Evolutionary conservation across 2,888 invertebrate species (phyloP).

Genomic region (Oscheius sp.): DNA sequence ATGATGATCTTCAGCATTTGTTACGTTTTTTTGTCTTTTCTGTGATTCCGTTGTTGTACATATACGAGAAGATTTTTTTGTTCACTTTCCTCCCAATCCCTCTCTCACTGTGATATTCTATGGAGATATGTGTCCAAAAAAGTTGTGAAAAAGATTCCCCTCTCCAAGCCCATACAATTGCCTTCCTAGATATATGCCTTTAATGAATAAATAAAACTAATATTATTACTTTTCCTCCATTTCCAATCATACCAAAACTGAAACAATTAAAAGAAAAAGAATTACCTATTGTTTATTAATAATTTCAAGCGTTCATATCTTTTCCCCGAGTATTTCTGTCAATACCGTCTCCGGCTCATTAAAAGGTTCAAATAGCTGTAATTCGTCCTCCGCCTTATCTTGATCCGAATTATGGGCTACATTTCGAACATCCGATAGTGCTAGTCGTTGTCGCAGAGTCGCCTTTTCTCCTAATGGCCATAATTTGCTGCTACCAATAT

Average conservation of each 20-base stretch:
- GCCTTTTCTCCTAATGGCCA: constrained; percentile 36
- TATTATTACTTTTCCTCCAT: not conserved
- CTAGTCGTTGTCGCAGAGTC: constrained; percentile 84
- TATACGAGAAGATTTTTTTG: no score
- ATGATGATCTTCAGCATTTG: constrained; percentile 26
- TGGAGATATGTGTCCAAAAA: no score
- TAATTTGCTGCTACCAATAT: constrained; percentile 45
- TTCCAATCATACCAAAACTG: not conserved
- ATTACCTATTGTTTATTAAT: not conserved
- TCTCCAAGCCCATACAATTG: constrained; percentile 14
- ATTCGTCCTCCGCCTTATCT: constrained; percentile 33
- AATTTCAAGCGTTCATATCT: not conserved
- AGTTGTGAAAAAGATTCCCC: not conserved
- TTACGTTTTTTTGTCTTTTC: constrained; percentile 12
- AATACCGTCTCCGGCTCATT: not conserved
- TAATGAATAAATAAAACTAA: constrained; percentile 19
- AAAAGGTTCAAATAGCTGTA: constrained; percentile 42
- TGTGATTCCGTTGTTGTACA: not conserved
- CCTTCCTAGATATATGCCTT: constrained; percentile 16
- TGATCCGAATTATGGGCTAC: constrained; percentile 91
- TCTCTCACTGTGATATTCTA: constrained; percentile 16
- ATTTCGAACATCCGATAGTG: constrained; percentile 91
- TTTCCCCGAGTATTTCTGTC: not conserved
- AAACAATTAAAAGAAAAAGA: not conserved
- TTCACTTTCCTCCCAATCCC: not conserved